Base-by-base conservation (phyloP, 2,113 vertebrate species). In the Phasianus colchicus region DNA sequence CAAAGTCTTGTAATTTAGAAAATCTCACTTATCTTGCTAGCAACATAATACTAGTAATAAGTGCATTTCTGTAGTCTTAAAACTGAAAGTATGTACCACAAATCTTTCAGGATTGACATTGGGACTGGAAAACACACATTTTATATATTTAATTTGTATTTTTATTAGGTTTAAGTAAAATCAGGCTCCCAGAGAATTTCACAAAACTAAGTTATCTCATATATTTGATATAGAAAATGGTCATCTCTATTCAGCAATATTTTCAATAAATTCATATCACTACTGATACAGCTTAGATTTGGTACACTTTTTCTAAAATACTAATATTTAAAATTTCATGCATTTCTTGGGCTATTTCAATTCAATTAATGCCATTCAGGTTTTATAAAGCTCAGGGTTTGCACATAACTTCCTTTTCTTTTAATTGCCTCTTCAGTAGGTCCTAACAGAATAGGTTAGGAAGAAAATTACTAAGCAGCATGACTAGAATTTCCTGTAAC, bases 261-360 rank as follows among this genome's bases (percentile, higher is more conserved):
- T 83, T 92, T 47, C n/a, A 75, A 11, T 0, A 0, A 58, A 42
- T 52, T 76, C 79, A 25, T 80, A 38, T 69, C 21, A 10, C 3
- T 45, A 38, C 3, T 74, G 19, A 65, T 18, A 82, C 10, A 66
- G 13, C n/a, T 85, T 16, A 66, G n/a, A 22, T 47, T 81, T 27
- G 10, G 24, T 57, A 91, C 6, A 34, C 5, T 8, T 84, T 81
- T 81, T 43, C 30, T 52, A 66, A 74, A 40, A 58, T 11, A 47
- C 10, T 76, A 29, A 4, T 67, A 16, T 65, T 64, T 78, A 69
- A 84, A 81, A 65, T 76, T 65, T 55, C 1, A 5, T 47, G 38
- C 19, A 57, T 89, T 89, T 81, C 19, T n/a, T 69, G 30, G 19
- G 19, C n/a, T 84, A 54, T 66, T 89, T 84, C n/a, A 63, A 57